Evolutionary conservation across 2,797 vertebrate genomes (phyloP), one percentile per base, ranked within the genome.

Genomic region (Chelon labrosus): DNA sequence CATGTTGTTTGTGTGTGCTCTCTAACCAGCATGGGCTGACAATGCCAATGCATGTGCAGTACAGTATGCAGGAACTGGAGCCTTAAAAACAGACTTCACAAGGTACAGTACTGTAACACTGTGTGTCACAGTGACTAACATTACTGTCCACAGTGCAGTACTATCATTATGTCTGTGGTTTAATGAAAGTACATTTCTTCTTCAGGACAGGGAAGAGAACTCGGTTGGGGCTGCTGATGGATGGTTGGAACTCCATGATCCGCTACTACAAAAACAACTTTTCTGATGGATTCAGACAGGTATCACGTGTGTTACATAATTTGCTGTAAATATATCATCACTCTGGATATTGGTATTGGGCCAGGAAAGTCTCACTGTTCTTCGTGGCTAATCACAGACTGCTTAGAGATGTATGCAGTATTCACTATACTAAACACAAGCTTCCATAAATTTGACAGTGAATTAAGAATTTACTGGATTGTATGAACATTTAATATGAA

Each of bases 181-280:
- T 64, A 10, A 62, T 55, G 1, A 2, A 17, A 31, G 12, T 20
- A 47, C 0, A 5, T 62, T 3, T 56, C 7, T 72, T 50, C 67
- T 41, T 61, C 88, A 99, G 98, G 92, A 99, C 97, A 11, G 98
- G 98, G 52, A 98, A 97, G 87, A 96, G 98, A 91, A 99, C 98
- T 72, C 96, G 96, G 52, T 95, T 94, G 96, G 98, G 98, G 17
- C 92, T 99, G 64, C 7, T 99, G 66, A 97, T 98, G 97, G 98
- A 99, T 7, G 97, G 98, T 65, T 98, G 97, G 96, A 99, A 99
- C 90, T 99, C 98, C 4, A 92, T 98, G 71, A 95, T 98, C 74
- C 96, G 98, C 64, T 99, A 99, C 88, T 99, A 99, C 90, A 99
- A 98, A 84, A 99, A 99, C 89, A 99, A 99, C 93, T 99, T 99